phyloP scores from a whole-genome alignment of 2,113 vertebrate genomes.

The Orientallactaga bullata region DNA sequence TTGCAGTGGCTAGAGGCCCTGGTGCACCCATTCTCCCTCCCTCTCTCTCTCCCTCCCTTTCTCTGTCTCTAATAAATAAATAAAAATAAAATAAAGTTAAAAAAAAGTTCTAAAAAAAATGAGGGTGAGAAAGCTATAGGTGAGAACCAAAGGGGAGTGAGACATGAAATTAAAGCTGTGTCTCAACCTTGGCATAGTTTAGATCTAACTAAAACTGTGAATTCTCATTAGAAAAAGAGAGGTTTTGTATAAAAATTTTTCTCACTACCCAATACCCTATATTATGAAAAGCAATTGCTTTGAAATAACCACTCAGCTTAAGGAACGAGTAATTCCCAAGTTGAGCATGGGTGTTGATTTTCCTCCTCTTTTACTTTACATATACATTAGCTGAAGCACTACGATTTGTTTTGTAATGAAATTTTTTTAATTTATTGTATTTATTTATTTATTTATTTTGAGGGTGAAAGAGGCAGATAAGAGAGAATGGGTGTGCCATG shows the following conservation, averaged over 20 bases:
- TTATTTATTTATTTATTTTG: too few species aligned
- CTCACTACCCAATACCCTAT: not conserved
- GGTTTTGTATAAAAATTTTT: not conserved
- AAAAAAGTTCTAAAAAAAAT: too few species aligned
- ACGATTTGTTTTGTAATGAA: not conserved
- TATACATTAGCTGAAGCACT: not conserved
- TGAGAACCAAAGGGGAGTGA: not conserved
- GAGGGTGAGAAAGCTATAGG: not conserved
- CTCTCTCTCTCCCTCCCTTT: too few species aligned
- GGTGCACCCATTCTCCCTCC: too few species aligned
- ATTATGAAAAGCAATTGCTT: not conserved
- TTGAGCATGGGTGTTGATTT: not conserved
- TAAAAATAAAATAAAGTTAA: too few species aligned
- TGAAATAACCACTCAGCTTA: not conserved
- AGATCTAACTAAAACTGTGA: not conserved
- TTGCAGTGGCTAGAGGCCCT: too few species aligned
- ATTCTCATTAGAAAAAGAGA: not conserved
- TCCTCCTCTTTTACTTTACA: not conserved
- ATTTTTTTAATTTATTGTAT: too few species aligned
- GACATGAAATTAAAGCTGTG: not conserved
- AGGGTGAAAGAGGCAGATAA: too few species aligned
- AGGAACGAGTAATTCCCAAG: not conserved
- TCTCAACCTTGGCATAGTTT: not conserved
- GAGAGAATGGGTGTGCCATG: too few species aligned
- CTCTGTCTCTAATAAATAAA: too few species aligned